Evolutionary conservation across 1,140 invertebrate species (phyloP), one percentile per base, ranked within the genome.

Genomic region (Halesus radiatus): DNA sequence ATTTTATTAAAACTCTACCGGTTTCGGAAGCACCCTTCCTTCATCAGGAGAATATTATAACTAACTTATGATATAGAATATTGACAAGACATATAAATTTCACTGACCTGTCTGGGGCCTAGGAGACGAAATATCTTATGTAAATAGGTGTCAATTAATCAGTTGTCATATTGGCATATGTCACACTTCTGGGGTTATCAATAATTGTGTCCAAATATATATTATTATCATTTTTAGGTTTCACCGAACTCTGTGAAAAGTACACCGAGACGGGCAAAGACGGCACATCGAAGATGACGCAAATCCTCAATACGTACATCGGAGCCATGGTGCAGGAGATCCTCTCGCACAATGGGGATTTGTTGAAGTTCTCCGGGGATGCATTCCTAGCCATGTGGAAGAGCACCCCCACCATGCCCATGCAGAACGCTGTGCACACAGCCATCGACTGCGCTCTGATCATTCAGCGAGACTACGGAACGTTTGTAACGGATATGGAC

Each of bases 351-450:
- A 88, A 91, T 22, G 93, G 93, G 0, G 93, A 94, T 81, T 88
- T 94, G n/a, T 84, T 93, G 0, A 93, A 93, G 85, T 93, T 93
- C 84, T 92, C 92, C 3, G 92, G 92, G 0, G 92, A 94, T 81
- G 92, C 92, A 15, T 93, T 93, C 82, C 88, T 92, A 3, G 91
- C 91, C 3, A 89, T 91, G 87, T 93, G 92, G 92, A 92, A 92
- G 81, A 85, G 90, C 0, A 85, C 86, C 3, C 82, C 87, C 0
- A 87, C 86, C 32, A 85, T 90, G 53, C 84, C 89, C 7, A 91
- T 93, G 90, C 87, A 89, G 58, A 90, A 92, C 80, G 86, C 91
- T 4, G 91, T 93, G 0, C 88, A 91, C 23, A 88, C 90, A 68
- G 92, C 92, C 0, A 90, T 93, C 29, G 91, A 92, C 82, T 93